phyloP scores from a whole-genome alignment of 2,797 vertebrate species.

The Yasuhikotakia modesta region DNA sequence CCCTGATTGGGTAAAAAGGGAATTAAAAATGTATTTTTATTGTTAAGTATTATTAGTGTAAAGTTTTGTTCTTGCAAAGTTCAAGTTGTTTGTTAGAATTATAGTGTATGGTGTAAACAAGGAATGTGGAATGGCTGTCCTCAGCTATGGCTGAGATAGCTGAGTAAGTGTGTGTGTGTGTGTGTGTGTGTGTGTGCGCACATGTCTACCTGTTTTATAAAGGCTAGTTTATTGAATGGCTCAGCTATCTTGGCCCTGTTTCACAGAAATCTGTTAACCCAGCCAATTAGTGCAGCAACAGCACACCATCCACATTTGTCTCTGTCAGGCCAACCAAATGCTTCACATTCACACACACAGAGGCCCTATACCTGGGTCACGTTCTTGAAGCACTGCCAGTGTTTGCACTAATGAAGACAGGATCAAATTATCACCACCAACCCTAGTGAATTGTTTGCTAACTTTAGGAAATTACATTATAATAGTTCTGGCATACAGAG shows the following conservation, averaged over 20 bases:
- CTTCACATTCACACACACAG: not conserved
- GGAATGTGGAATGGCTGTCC: no score
- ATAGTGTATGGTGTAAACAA: no score
- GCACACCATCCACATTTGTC: constrained; percentile 43
- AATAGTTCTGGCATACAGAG: not conserved
- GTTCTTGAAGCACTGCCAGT: constrained; percentile 6
- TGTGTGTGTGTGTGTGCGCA: not conserved
- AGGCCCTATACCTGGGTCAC: constrained; percentile 14
- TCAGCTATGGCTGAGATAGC: no score
- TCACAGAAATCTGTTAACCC: constrained; percentile 43
- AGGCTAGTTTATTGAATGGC: constrained; percentile 27
- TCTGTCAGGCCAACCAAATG: constrained; percentile 32
- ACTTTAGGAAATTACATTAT: not conserved
- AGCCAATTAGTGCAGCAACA: constrained; percentile 38
- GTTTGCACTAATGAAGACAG: not conserved
- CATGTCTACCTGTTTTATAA: constrained; percentile 14
- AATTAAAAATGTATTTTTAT: no score
- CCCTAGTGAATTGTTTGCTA: not conserved
- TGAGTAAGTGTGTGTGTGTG: not conserved
- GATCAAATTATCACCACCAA: constrained; percentile 5
- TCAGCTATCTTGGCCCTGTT: constrained; percentile 35
- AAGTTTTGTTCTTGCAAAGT: no score
- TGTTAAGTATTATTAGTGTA: no score
- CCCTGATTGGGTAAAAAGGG: no score
- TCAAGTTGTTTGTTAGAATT: no score